A percentile compares a stretch with the other conserved stretches of the same genome.
Conservation (phyloP, 2,797 vertebrate genomes). For the Lerista edwardsae region DNA sequence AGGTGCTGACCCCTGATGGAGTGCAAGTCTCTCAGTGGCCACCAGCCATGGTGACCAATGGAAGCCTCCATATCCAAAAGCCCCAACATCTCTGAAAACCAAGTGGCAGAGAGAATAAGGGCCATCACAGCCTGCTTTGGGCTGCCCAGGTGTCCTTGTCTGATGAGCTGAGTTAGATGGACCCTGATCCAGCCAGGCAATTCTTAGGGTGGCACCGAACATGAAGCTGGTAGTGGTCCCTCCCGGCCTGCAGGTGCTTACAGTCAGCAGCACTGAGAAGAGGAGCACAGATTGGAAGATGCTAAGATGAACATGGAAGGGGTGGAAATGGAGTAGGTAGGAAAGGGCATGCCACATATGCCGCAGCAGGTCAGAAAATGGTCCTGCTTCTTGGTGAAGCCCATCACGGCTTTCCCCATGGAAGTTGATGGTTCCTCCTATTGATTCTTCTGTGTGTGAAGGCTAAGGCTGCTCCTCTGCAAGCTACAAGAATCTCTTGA, state of each 20-base stretch:
- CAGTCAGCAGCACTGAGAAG: neutral
- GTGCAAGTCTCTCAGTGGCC: neutral
- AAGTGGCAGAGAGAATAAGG: neutral
- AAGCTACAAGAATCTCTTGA: neutral
- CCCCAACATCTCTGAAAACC: neutral
- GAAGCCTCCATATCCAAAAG: neutral
- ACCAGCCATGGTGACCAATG: neutral
- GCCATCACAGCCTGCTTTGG: neutral
- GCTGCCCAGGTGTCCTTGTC: neutral
- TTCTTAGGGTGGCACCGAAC: neutral
- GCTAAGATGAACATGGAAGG: neutral
- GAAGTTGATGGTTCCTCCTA: neutral
- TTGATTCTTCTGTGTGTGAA: neutral
- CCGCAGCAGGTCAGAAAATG: too few species aligned
- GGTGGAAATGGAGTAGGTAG: neutral
- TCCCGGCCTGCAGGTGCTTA: neutral
- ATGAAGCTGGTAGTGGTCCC: neutral
- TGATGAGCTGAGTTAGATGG: neutral
- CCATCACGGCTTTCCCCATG: too few species aligned
- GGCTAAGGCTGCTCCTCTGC: neutral
- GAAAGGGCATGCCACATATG: too few species aligned
- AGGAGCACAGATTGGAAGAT: neutral
- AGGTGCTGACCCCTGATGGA: too few species aligned
- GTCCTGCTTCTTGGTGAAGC: too few species aligned
- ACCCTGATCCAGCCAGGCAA: neutral